A percentile compares a stretch with the other conserved stretches of the same genome.
Conservation (phyloP, 2,888 invertebrate species). For the Fragum sueziense region DNA sequence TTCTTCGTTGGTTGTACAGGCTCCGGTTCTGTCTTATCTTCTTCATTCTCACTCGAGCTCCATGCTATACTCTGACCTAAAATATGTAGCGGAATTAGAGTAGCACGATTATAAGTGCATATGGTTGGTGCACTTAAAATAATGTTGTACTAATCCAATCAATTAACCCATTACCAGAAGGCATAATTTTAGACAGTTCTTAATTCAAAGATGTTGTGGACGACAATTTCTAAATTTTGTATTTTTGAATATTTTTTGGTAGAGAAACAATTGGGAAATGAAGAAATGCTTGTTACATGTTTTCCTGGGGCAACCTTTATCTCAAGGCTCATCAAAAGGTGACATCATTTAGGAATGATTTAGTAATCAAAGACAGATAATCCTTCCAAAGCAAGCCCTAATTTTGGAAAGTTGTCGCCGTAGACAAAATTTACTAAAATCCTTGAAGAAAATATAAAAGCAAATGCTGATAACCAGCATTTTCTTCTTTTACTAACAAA, state of each 20-base stretch:
- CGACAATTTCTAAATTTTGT: background rate
- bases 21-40: slow-evolving; percentile 7
- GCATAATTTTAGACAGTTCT: background rate
- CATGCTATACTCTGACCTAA: slow-evolving; percentile 53
- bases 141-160: too few relatives aligned
- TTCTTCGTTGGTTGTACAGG: background rate
- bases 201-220: background rate
- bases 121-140: too few relatives aligned
- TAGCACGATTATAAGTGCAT: too few relatives aligned
- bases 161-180: background rate
- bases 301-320: too few relatives aligned
- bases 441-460: too few relatives aligned
- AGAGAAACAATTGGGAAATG: background rate
- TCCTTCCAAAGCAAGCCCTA: too few relatives aligned
- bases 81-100: background rate
- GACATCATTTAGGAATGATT: too few relatives aligned
- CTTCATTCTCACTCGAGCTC: slow-evolving; percentile 58
- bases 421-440: too few relatives aligned
- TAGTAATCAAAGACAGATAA: too few relatives aligned
- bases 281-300: too few relatives aligned
- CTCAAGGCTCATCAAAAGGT: too few relatives aligned
- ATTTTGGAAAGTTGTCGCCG: too few relatives aligned
- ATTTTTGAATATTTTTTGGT: background rate
- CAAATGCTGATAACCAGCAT: background rate
- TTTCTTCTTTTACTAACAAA: background rate